Percentiles rank a stretch among this genome's conserved stretches.
Evolutionary conservation across 1,140 invertebrate species (phyloP).

Genomic region (Centruroides sculpturatus): DNA sequence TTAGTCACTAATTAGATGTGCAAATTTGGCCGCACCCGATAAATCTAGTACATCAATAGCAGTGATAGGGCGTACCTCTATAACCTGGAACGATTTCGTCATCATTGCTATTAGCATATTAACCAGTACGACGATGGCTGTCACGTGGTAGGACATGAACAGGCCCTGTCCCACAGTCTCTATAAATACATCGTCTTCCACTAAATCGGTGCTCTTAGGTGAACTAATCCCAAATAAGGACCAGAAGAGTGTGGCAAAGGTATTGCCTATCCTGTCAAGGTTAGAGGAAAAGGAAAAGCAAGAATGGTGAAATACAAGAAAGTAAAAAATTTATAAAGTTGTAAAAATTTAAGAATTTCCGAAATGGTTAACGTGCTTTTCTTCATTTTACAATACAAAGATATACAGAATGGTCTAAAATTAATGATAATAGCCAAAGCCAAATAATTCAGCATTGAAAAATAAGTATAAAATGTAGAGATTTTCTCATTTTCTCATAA

Average conservation of each 20-base stretch:
- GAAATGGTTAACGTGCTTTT: too few species aligned
- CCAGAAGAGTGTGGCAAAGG: conserved; percentile 37
- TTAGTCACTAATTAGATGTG: too few species aligned
- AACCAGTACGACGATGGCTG: conserved; percentile 68
- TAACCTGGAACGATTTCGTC: conserved; percentile 72
- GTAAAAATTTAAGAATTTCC: too few species aligned
- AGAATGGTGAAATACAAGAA: neutral
- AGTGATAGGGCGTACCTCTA: conserved; percentile 36
- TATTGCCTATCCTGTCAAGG: conserved; percentile 28
- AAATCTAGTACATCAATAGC: too few species aligned
- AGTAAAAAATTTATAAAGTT: too few species aligned
- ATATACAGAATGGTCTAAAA: too few species aligned
- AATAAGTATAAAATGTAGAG: too few species aligned
- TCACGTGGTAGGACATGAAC: conserved; percentile 65
- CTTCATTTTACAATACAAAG: too few species aligned
- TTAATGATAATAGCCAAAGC: too few species aligned
- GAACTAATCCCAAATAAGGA: conserved; percentile 36
- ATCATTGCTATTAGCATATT: conserved; percentile 84
- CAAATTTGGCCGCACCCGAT: too few species aligned
- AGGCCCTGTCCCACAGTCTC: conserved; percentile 33
- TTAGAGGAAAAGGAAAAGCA: conserved; percentile 11
- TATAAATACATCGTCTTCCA: conserved; percentile 13
- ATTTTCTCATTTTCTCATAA: too few species aligned
- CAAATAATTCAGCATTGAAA: too few species aligned
- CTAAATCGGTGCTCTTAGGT: conserved; percentile 27